phyloP scores from a whole-genome alignment of 2,888 invertebrate species.

The Sphecodes monilicornis region DNA sequence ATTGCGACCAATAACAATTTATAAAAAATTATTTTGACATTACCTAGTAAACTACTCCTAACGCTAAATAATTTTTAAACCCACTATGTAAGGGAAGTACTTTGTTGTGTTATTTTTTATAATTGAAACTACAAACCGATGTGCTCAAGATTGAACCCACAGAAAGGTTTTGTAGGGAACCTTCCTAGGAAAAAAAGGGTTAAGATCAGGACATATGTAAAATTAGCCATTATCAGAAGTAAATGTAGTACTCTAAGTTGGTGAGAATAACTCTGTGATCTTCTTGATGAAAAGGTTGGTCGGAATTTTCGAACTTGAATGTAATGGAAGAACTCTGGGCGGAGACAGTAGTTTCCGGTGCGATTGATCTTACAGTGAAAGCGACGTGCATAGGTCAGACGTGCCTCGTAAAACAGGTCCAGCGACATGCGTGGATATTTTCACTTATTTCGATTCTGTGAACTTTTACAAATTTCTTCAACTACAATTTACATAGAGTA shows the following conservation, averaged over 20 bases:
- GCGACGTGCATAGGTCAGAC: conserved; percentile 26
- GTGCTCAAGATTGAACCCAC: no score
- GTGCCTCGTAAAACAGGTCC: background rate
- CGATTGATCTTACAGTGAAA: conserved; percentile 41
- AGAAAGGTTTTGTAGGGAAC: no score
- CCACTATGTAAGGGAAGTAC: no score
- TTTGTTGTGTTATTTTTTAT: no score
- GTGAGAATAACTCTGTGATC: background rate
- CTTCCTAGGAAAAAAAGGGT: no score
- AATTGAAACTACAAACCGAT: no score
- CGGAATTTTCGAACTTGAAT: background rate
- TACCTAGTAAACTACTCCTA: no score
- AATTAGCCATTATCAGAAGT: no score
- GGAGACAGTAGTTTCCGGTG: background rate
- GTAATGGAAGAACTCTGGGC: background rate
- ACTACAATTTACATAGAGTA: background rate
- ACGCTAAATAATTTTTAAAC: no score
- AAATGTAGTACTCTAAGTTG: background rate
- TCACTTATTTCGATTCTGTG: background rate
- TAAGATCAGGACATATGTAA: no score
- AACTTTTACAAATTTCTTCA: background rate
- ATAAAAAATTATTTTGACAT: no score
- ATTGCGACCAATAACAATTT: no score
- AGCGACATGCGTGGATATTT: background rate
- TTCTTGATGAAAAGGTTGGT: background rate